Evolutionary conservation across 2,113 vertebrate species (phyloP), one percentile per base, ranked within the genome.

Genomic region (Catharus bicknelli): DNA sequence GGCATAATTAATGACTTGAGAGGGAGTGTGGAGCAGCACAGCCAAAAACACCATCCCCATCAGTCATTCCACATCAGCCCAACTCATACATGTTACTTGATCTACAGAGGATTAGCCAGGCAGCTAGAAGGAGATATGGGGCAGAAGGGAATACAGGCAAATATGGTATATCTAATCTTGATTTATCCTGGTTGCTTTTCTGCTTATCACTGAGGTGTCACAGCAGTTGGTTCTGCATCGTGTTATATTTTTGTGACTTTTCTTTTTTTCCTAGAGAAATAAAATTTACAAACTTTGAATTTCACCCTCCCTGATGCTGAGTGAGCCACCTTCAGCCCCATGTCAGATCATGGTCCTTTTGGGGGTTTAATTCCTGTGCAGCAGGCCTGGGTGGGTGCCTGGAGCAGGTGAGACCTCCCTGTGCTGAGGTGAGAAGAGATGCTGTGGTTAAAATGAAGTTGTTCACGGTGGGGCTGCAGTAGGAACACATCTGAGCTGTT

Each of bases 11-110:
- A 90, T 64, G 88, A 69, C 84, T 85, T 70, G 76, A 90, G 94
- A 83, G 80, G 43, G 76, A 95, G 11, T 5, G 0, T 23, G 59
- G 68, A 75, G 82, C 70, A 48, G 38, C 70, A 55, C 51, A 91
- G 64, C 43, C 84, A 89, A 93, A 86, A 61, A 1, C 85, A 83
- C 61, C 19, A 59, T 11, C 23, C 66, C 76, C 76, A 96, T 97
- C 95, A 92, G 73, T 96, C 96, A 95, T 90, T 81, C 68, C 61
- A 43, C 84, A 68, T 74, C 90, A 93, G 72, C 62, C 51, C 75
- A 63, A 64, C 27, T 80, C 47, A 38, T 47, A 55, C 16, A 3
- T 72, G 83, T 75, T 83, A 57, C 74, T 64, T 83, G 82, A 88
- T 91, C 93, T 91, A 62, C 50, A 45, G 91, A 92, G 90, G 50